Base-by-base conservation (phyloP, 2,888 invertebrate genomes). In the Scaptomyza caliginosa region DNA sequence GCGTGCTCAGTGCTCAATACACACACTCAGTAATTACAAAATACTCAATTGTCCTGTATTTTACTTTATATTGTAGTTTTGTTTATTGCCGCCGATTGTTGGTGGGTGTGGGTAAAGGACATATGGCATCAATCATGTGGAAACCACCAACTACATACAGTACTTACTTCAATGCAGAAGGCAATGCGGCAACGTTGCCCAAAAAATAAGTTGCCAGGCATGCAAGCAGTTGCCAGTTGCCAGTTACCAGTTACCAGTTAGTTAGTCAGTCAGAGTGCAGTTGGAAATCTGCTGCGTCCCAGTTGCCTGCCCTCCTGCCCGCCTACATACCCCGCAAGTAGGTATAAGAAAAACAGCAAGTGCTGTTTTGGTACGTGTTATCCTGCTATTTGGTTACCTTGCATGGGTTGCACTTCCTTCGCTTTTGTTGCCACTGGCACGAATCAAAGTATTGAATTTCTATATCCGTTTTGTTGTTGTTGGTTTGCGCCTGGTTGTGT, bases 381-480 rank as follows among this genome's bases (percentile, higher is more conserved):
- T 82, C 74, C 85, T 74, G 85, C 77, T 81, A 84, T 82, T 82
- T 82, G 81, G 81, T 82, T 82, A 81, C 85, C 78, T 84, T 81
- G 82, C 84, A 81, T 76, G 81, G 84, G 84, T 84, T 81, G 81
- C 85, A 84, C 85, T 82, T 82, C 81, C 81, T 84, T 63, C 40
- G 56, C 74, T 64, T 59, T 57, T 62, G 59, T 59, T 55, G 57
- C 45, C 59, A 62, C 66, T 85, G 89, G 90, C 90, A 90, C 90
- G 90, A 89, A 90, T 90, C 90, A 90, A 88, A 88, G 89, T 90
- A 90, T 90, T 88, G 87, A 89, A 88, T 90, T 90, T 90, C 90
- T 88, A 90, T 90, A 90, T 90, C 90, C 90, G 89, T 83, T 88
- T 80, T 8, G 4, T n/a, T 28, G 17, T n/a, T 88, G 80, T 78